Conservation (phyloP, 1,140 invertebrate species). For the Leptopilina clavipes region DNA sequence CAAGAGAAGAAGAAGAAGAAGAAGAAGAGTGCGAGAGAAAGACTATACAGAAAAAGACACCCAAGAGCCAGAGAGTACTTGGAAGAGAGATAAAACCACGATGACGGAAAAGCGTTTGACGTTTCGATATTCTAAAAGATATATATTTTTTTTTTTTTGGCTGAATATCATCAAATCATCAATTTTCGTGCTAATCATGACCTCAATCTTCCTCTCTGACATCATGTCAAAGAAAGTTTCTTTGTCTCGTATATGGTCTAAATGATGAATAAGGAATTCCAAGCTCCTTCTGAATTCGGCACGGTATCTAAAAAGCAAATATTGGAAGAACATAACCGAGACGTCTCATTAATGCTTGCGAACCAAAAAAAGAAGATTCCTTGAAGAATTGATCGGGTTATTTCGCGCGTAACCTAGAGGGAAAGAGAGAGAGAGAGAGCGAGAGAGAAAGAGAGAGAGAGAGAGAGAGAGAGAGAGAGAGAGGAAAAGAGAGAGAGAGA, state of each 20-base stretch:
- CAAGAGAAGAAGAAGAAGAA: not conserved
- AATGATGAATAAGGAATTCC: not conserved
- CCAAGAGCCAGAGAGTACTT: conserved; percentile 4
- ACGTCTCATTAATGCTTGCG: conserved; percentile 3
- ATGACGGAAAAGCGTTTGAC: conserved; percentile 13
- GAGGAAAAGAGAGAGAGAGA: too few relatives aligned
- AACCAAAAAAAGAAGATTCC: not conserved
- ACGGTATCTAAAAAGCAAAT: not conserved
- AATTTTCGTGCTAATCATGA: not conserved
- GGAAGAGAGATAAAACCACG: conserved; percentile 3
- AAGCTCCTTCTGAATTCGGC: not conserved
- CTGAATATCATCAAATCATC: too few relatives aligned
- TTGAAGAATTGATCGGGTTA: conserved; percentile 2
- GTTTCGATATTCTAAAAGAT: too few relatives aligned
- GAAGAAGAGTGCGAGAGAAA: not conserved
- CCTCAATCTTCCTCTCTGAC: too few relatives aligned
- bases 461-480: not conserved
- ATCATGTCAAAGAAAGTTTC: not conserved
- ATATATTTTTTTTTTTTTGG: not conserved
- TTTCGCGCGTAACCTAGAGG: conserved; percentile 25
- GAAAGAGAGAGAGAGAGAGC: not conserved
- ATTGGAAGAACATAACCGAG: not conserved
- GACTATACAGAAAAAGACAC: not conserved
- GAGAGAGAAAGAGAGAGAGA: conserved; percentile 7
- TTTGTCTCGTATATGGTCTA: not conserved